phyloP scores from a whole-genome alignment of 64 coral and sea anemone species.

The Stichodactyla mertensii region DNA sequence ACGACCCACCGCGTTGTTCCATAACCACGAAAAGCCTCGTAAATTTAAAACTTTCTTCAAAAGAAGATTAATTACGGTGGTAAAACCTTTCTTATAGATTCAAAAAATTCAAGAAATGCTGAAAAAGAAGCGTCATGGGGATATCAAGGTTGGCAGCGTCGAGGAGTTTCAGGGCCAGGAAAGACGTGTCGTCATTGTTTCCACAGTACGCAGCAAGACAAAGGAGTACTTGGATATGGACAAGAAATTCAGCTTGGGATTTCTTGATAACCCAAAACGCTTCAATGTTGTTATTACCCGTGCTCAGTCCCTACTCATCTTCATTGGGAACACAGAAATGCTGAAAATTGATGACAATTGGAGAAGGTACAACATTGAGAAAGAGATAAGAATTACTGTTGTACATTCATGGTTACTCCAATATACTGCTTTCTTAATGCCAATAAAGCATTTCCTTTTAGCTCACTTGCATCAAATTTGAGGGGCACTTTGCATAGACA shows the following conservation, averaged over 20 bases:
- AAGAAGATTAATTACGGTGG: not conserved
- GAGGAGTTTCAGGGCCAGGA: conserved; percentile 83
- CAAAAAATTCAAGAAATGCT: conserved; percentile 88
- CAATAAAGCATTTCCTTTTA: too few relatives aligned
- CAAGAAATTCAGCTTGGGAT: conserved; percentile 60
- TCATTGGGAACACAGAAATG: conserved; percentile 67
- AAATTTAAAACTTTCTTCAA: too few relatives aligned
- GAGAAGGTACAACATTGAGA: not conserved
- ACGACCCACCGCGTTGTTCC: too few relatives aligned
- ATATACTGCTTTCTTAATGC: too few relatives aligned
- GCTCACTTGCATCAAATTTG: too few relatives aligned
- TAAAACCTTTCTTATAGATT: conserved; percentile 29
- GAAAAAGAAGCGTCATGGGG: conserved; percentile 44
- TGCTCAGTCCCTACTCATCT: conserved; percentile 66
- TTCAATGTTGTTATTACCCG: conserved; percentile 83
- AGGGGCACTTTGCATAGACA: too few relatives aligned
- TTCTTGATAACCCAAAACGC: conserved; percentile 81
- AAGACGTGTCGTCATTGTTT: conserved; percentile 68
- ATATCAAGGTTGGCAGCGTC: conserved; percentile 76
- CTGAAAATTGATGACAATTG: conserved; percentile 49
- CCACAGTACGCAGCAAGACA: conserved; percentile 71
- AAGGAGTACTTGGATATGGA: conserved; percentile 70
- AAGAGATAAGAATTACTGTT: not conserved
- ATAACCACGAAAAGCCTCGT: too few relatives aligned
- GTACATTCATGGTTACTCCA: not conserved